Percentiles rank a stretch among this genome's conserved stretches.
Conservation (phyloP, 2,888 invertebrate genomes). For the Idaea straminata region DNA sequence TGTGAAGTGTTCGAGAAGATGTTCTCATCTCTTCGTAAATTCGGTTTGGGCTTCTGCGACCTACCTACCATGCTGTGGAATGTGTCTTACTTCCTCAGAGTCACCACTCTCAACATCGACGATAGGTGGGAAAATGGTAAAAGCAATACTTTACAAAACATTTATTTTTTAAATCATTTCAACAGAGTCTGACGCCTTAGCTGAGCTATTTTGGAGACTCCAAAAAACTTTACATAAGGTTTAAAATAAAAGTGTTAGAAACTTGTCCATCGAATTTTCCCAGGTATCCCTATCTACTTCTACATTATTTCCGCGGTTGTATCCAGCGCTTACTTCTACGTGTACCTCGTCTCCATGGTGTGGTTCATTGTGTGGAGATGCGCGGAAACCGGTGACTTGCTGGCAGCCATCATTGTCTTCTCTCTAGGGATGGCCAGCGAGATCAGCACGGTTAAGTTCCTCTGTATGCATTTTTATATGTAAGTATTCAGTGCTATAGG, state of each 20-base stretch:
- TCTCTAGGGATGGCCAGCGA: slow-evolving; percentile 46
- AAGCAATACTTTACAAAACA: slow-evolving; percentile 12
- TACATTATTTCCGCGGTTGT: slow-evolving; percentile 31
- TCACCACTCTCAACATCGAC: slow-evolving; percentile 44
- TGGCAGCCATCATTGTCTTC: slow-evolving; percentile 40
- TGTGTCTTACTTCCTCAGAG: slow-evolving; percentile 37
- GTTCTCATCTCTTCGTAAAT: slow-evolving; percentile 22
- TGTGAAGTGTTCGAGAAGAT: neutral
- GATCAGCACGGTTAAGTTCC: slow-evolving; percentile 42
- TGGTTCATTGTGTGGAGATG: slow-evolving; percentile 50
- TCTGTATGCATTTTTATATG: slow-evolving; percentile 42
- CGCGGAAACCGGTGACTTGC: slow-evolving; percentile 38
- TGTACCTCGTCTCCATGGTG: slow-evolving; percentile 42
- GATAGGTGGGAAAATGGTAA: slow-evolving; percentile 38
- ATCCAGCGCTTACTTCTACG: slow-evolving; percentile 39
- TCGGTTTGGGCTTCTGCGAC: slow-evolving; percentile 41
- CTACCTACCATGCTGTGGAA: slow-evolving; percentile 50
- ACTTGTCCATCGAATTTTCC: neutral
- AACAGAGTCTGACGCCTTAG: slow-evolving; percentile 8
- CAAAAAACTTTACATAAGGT: no score
- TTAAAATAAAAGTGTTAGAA: no score
- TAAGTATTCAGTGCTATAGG: slow-evolving; percentile 24
- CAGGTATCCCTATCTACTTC: slow-evolving; percentile 38
- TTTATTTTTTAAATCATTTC: neutral
- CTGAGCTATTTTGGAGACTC: neutral